phyloP scores from a whole-genome alignment of 37 sponge, comb jelly and placozoan species.

The Hormiphora californensis region DNA sequence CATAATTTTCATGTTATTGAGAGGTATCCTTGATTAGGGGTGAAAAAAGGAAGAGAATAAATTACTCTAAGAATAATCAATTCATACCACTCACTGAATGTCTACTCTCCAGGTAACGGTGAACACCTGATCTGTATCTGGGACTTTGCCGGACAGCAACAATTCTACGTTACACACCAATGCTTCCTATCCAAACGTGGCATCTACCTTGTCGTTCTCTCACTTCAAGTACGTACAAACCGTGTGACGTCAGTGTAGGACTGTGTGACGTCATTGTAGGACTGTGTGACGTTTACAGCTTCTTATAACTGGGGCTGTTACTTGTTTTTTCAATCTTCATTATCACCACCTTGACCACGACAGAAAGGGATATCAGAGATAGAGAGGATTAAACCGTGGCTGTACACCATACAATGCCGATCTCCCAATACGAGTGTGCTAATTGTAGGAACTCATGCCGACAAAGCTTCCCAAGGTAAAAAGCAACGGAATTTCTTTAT shows the following conservation, averaged over 20 bases:
- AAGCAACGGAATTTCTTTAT: no score
- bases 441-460: not conserved
- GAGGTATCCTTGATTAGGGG: not conserved
- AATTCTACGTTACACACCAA: conserved; percentile 38
- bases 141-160: conserved; percentile 40
- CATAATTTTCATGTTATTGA: not conserved
- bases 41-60: not conserved
- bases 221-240: not conserved
- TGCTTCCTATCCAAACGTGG: conserved; percentile 11
- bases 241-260: no score
- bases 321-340: no score
- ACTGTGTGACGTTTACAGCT: no score
- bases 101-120: not conserved
- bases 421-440: not conserved
- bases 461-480: no score
- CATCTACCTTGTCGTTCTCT: not conserved
- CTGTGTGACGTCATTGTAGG: no score
- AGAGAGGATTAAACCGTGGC: conserved; percentile 15
- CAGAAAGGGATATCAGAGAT: conserved; percentile 12
- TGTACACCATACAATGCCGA: conserved; percentile 16
- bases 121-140: conserved; percentile 12
- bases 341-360: no score
- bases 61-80: no score
- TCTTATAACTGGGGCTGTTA: no score
- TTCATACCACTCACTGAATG: no score